Percentiles rank a stretch among this genome's conserved stretches.
phyloP scores from a whole-genome alignment of 2,888 invertebrate genomes.

The Drosophila silvestris region DNA sequence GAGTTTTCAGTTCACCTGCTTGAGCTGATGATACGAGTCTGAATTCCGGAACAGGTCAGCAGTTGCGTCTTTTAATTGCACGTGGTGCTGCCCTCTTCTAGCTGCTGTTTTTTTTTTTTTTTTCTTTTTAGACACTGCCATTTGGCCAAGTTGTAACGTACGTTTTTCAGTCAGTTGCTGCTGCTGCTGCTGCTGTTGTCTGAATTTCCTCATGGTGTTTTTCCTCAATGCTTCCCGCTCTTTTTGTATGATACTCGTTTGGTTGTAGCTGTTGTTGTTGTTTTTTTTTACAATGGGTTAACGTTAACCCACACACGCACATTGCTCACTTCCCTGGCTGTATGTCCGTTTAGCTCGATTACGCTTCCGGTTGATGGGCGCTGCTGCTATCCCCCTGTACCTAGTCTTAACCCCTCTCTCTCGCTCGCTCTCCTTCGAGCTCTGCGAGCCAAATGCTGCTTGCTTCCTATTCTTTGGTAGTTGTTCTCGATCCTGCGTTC shows the following conservation, averaged over 20 bases:
- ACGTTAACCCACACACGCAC: slow-evolving; percentile 66
- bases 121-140: slow-evolving; percentile 37
- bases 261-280: not conserved
- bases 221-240: slow-evolving; percentile 77
- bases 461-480: slow-evolving; percentile 43
- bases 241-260: slow-evolving; percentile 26
- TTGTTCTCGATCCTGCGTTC: slow-evolving; percentile 69
- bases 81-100: slow-evolving; percentile 33
- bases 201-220: slow-evolving; percentile 72
- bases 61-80: slow-evolving; percentile 48
- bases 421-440: not conserved
- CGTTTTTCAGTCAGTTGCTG: slow-evolving; percentile 51
- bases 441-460: slow-evolving; percentile 33
- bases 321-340: slow-evolving; percentile 72
- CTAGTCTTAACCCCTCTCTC: slow-evolving; percentile 11
- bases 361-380: slow-evolving; percentile 75
- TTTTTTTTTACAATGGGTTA: slow-evolving; percentile 50
- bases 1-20: slow-evolving; percentile 31
- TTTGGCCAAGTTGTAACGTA: slow-evolving; percentile 51
- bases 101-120: slow-evolving; percentile 25
- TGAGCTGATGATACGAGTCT: not conserved
- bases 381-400: slow-evolving; percentile 6
- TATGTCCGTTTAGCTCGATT: slow-evolving; percentile 78
- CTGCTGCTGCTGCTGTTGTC: slow-evolving; percentile 34
- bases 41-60: slow-evolving; percentile 24